phyloP scores from a whole-genome alignment of 2,797 vertebrate genomes.

The Anolis apletophallus region DNA sequence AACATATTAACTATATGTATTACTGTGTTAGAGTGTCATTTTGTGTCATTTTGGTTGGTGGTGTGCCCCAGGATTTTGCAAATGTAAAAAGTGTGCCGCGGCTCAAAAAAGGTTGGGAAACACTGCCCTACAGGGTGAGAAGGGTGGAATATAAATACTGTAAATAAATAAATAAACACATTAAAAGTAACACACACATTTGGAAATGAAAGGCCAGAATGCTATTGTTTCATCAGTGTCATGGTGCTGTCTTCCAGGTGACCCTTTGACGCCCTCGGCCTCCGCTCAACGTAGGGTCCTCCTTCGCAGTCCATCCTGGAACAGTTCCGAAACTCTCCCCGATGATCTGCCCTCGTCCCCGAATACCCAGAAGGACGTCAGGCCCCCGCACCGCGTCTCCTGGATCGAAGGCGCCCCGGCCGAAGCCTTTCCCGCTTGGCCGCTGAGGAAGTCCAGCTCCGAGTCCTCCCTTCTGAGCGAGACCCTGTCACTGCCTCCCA shows the following conservation, averaged over 20 bases:
- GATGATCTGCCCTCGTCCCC: not conserved
- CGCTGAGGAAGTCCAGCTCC: conserved; percentile 67
- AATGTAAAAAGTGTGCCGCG: too few species aligned
- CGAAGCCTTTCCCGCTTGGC: not conserved
- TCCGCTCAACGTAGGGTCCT: not conserved
- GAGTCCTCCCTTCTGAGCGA: conserved; percentile 72
- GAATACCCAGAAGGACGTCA: conserved; percentile 24
- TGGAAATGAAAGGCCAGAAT: too few species aligned
- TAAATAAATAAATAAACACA: too few species aligned
- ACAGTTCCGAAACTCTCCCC: conserved; percentile 53
- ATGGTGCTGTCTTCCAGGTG: not conserved
- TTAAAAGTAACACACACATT: too few species aligned
- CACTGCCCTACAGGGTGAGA: too few species aligned
- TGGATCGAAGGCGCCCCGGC: conserved; percentile 83
- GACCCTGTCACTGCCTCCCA: conserved; percentile 69
- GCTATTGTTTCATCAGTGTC: not conserved
- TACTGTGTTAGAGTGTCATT: too few species aligned
- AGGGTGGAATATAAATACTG: too few species aligned
- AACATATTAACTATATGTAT: too few species aligned
- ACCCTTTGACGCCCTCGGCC: not conserved
- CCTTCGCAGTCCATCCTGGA: conserved; percentile 59
- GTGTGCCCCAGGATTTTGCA: too few species aligned
- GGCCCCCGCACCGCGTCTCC: conserved; percentile 83
- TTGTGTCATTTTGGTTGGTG: too few species aligned
- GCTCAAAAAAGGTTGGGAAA: too few species aligned